Evolutionary conservation across 2,888 invertebrate genomes (phyloP).

Genomic region (Daptonema setosum): DNA sequence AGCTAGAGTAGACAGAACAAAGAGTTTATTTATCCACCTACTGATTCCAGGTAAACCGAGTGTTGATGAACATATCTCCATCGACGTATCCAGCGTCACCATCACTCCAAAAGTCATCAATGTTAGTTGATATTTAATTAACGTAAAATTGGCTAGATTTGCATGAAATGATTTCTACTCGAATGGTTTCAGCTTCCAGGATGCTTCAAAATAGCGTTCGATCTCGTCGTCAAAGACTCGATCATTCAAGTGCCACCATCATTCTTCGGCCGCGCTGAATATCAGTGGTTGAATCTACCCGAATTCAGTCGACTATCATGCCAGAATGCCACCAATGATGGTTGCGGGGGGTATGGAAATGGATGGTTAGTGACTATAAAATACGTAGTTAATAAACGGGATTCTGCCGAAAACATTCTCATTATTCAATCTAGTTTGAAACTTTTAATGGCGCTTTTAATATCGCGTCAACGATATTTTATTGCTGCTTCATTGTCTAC

Average conservation of each 20-base stretch:
- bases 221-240: constrained; percentile 5
- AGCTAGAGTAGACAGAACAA: background rate
- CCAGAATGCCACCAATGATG: constrained; percentile 22
- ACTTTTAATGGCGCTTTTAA: too few relatives aligned
- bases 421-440: too few relatives aligned
- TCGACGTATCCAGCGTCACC: constrained; percentile 20
- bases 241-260: background rate
- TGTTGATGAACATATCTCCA: constrained; percentile 14
- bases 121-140: too few relatives aligned
- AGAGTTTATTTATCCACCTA: background rate
- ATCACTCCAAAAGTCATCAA: constrained; percentile 13
- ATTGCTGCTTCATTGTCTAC: too few relatives aligned
- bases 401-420: too few relatives aligned
- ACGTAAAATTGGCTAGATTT: too few relatives aligned
- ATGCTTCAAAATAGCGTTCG: constrained; percentile 24
- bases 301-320: constrained; percentile 18
- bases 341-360: constrained; percentile 26
- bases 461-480: too few relatives aligned
- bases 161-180: too few relatives aligned
- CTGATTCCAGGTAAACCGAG: too few relatives aligned
- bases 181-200: constrained; percentile 26
- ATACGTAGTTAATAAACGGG: too few relatives aligned
- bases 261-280: constrained; percentile 26
- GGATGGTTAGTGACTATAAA: constrained; percentile 16
- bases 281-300: constrained; percentile 26